Conservation (phyloP, 1,140 invertebrate species). For the Stegodyphus dumicola region DNA sequence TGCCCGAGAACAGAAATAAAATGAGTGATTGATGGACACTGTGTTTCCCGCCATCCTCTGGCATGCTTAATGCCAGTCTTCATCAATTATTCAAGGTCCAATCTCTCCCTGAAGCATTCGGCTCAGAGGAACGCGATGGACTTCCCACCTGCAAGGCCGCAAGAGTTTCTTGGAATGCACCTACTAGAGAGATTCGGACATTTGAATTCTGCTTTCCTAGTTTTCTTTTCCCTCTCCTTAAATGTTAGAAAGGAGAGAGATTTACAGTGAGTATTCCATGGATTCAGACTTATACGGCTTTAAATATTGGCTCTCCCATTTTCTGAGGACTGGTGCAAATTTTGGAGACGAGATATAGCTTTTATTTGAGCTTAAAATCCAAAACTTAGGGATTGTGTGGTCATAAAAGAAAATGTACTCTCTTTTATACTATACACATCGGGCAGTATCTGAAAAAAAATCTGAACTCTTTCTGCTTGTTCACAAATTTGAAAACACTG, state of each 20-base stretch:
- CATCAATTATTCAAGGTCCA: constrained; percentile 57
- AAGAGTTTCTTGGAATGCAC: constrained; percentile 36
- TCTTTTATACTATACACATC: too few relatives aligned
- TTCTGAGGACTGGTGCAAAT: neutral
- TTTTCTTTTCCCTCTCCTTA: constrained; percentile 33
- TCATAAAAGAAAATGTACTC: neutral
- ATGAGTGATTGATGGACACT: constrained; percentile 34
- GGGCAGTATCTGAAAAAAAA: neutral
- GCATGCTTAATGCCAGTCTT: constrained; percentile 41
- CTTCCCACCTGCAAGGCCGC: constrained; percentile 21
- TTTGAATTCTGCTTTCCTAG: constrained; percentile 15
- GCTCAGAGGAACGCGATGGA: constrained; percentile 18
- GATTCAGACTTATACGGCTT: neutral
- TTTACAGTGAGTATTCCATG: neutral
- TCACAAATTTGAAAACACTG: neutral
- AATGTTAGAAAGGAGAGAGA: neutral
- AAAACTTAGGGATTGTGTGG: neutral
- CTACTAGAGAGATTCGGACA: constrained; percentile 27
- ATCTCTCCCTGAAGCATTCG: constrained; percentile 47
- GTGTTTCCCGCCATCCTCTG: constrained; percentile 20
- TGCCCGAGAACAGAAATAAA: constrained; percentile 39
- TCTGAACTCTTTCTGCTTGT: neutral
- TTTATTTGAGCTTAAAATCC: constrained; percentile 28
- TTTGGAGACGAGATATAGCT: neutral
- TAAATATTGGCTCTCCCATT: constrained; percentile 23